phyloP scores from a whole-genome alignment of 1,140 invertebrate genomes.

The Papilio polyxenes region DNA sequence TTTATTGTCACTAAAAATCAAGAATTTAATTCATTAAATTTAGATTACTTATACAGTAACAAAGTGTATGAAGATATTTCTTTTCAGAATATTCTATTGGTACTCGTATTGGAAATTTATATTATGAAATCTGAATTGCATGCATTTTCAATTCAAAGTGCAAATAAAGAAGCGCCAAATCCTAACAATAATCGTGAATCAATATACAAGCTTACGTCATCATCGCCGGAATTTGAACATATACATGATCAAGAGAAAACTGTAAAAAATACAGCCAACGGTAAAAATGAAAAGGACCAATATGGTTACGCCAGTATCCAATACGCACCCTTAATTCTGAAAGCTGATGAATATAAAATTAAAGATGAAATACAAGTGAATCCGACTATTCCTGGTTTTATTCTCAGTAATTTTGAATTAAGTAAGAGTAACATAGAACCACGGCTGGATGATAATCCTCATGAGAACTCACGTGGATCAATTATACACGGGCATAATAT shows the following conservation, averaged over 20 bases:
- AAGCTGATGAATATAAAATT: conserved; percentile 27
- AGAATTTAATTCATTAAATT: neutral
- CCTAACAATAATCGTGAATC: conserved; percentile 18
- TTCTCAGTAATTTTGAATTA: conserved; percentile 13
- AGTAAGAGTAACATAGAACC: conserved; percentile 32
- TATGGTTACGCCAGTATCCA: conserved; percentile 38
- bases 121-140: neutral
- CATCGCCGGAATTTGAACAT: conserved; percentile 14
- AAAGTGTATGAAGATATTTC: neutral
- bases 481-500: conserved; percentile 31
- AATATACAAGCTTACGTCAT: conserved; percentile 39
- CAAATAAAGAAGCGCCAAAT: neutral
- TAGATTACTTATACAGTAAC: neutral
- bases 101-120: conserved; percentile 2
- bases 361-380: conserved; percentile 24
- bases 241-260: conserved; percentile 27
- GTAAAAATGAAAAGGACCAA: conserved; percentile 1
- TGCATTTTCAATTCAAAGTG: conserved; percentile 3
- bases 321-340: conserved; percentile 43
- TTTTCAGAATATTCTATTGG: conserved; percentile 5
- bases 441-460: conserved; percentile 9
- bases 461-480: neutral
- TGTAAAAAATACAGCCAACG: neutral
- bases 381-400: neutral
- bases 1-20: neutral